Evolutionary conservation across 2,113 vertebrate genomes (phyloP).

Genomic region (Tapirus terrestris): DNA sequence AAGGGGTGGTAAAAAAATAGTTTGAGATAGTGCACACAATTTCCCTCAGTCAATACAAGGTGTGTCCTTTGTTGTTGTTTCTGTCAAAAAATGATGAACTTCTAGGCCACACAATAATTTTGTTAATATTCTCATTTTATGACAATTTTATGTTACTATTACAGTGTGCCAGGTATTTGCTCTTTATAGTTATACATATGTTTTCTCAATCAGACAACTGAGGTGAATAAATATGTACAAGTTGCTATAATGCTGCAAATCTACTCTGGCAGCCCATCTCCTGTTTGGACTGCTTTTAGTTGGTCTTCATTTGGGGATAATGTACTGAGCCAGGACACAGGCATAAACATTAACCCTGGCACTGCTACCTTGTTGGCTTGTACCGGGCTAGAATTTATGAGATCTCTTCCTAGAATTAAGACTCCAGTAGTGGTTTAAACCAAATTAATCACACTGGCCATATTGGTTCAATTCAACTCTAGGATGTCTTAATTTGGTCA

Average conservation of each 20-base stretch:
- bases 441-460: slow-evolving; percentile 64
- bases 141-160: neutral
- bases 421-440: slow-evolving; percentile 57
- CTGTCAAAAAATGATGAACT: neutral
- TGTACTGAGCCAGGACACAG: slow-evolving; percentile 5
- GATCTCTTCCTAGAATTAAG: slow-evolving; percentile 50
- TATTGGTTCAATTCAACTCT: slow-evolving; percentile 57
- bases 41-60: neutral
- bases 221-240: neutral
- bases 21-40: neutral
- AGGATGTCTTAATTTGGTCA: slow-evolving; percentile 61
- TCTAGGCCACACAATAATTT: neutral
- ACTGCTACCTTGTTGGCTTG: slow-evolving; percentile 29
- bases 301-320: slow-evolving; percentile 37
- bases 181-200: neutral
- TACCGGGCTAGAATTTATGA: slow-evolving; percentile 51
- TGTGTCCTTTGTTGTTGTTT: neutral
- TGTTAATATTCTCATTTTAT: neutral
- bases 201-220: neutral
- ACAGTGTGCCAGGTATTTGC: neutral
- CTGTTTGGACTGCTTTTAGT: neutral
- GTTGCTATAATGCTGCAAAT: neutral
- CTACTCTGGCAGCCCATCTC: neutral
- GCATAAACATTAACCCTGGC: slow-evolving; percentile 56
- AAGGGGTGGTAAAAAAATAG: neutral